Evolutionary conservation across 64 coral and sea anemone species (phyloP).

Genomic region (Montipora capricornis): DNA sequence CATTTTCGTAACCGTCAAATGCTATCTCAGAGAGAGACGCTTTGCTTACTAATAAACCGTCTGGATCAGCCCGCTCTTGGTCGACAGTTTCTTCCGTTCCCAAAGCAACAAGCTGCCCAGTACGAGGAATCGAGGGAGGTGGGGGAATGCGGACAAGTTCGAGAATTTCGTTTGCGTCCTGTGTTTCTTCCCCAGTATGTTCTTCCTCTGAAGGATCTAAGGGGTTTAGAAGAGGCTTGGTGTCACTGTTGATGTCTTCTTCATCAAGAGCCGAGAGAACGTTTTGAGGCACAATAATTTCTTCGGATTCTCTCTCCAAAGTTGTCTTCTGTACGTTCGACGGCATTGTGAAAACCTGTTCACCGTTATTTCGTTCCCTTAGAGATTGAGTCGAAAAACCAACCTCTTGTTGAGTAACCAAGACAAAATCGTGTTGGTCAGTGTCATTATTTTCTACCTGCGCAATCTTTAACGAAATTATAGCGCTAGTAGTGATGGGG

Average conservation of each 20-base stretch:
- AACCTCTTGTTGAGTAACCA: background rate
- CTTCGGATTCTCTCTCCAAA: background rate
- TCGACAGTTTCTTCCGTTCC: background rate
- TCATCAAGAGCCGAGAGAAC: background rate
- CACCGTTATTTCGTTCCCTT: background rate
- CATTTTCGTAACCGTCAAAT: background rate
- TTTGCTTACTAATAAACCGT: background rate
- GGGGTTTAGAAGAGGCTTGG: background rate
- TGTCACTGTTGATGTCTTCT: background rate
- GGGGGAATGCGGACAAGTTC: slow-evolving; percentile 43
- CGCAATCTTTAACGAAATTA: background rate
- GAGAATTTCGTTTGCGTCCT: background rate
- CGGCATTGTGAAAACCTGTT: background rate
- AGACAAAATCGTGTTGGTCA: background rate
- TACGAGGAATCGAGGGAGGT: slow-evolving; percentile 2
- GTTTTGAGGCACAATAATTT: background rate
- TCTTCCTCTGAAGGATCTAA: background rate
- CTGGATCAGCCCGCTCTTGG: background rate
- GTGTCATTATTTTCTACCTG: background rate
- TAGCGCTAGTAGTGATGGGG: background rate
- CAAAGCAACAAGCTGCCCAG: slow-evolving; percentile 12
- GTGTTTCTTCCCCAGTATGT: background rate
- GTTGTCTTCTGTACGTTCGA: background rate
- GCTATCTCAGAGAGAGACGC: background rate
- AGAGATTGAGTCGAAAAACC: background rate